Conservation (phyloP, 2,113 vertebrate species). For the Opisthocomus hoazin region DNA sequence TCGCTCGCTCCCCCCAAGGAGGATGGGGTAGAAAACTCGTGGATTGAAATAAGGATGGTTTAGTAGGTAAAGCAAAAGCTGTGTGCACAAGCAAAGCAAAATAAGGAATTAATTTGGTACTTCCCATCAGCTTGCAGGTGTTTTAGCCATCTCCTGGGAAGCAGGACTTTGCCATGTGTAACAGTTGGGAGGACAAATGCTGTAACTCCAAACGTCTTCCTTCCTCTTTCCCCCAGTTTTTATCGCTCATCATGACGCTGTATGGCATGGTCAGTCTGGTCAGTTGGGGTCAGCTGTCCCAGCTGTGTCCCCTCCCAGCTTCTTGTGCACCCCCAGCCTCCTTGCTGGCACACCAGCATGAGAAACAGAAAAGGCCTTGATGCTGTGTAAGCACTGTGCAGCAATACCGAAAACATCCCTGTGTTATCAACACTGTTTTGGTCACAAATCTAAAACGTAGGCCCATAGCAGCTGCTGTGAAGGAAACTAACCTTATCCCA, state of each 20-base stretch:
- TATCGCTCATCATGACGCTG: neutral
- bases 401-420: neutral
- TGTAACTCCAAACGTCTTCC: neutral
- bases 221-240: neutral
- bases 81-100: accelerated
- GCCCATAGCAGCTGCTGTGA: neutral
- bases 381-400: neutral
- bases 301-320: neutral
- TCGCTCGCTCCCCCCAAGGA: accelerated
- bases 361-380: neutral
- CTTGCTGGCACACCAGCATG: neutral
- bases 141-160: neutral
- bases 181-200: neutral
- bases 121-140: accelerated
- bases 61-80: neutral
- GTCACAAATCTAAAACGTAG: neutral
- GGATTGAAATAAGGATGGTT: neutral
- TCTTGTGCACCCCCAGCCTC: neutral
- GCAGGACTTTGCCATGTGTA: neutral
- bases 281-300: neutral
- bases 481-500: neutral
- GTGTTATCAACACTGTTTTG: neutral
- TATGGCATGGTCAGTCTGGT: neutral
- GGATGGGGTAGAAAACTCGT: neutral
- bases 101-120: neutral